Base-by-base conservation (phyloP, 1,140 invertebrate genomes). In the Lasaia peninsularis region DNA sequence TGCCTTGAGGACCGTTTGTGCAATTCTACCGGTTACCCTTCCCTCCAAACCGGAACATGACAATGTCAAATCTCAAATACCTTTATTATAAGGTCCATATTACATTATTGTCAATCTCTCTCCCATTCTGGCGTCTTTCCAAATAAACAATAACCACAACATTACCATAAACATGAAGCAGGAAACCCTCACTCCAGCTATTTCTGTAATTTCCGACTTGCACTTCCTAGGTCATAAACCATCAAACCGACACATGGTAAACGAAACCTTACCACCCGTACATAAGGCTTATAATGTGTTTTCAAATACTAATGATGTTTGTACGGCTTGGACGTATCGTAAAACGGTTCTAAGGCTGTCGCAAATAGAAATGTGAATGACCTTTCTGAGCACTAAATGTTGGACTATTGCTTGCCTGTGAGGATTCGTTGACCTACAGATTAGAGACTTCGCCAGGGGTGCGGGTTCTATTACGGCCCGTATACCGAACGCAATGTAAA, bases 141-240 rank as follows among this genome's bases (percentile, higher is more conserved):
- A 28, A 28, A 28, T 28, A 28, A 28, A 18, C 40, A 48, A 48
- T 48, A 48, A 48, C 20, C 40, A 48, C 20, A 40, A 40, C 37
- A 48, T 21, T 21, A 48, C 18, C 20, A 21, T 48, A n/a, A 11
- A 18, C 18, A n/a, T 21, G 40, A 48, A 48, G 18, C 40, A 48
- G 40, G 40, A 48, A 48, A 48, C 40, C 40, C 40, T 48, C 40
- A 48, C 40, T 48, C 40, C n/a, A 48, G 18, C 40, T 48, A 48
- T 48, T 48, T 48, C 40, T 48, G 40, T 48, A 21, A 48, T 48
- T 20, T 48, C 40, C 40, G 40, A 48, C 40, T 48, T 48, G 40
- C 40, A 48, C 40, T 48, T 48, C 40, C 40, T 48, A 48, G 40
- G 40, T 20, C 40, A 48, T 48, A 48, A 48, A 48, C 40, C 40